Conservation (phyloP, 1,140 invertebrate species). For the Lepeophtheirus salmonis region DNA sequence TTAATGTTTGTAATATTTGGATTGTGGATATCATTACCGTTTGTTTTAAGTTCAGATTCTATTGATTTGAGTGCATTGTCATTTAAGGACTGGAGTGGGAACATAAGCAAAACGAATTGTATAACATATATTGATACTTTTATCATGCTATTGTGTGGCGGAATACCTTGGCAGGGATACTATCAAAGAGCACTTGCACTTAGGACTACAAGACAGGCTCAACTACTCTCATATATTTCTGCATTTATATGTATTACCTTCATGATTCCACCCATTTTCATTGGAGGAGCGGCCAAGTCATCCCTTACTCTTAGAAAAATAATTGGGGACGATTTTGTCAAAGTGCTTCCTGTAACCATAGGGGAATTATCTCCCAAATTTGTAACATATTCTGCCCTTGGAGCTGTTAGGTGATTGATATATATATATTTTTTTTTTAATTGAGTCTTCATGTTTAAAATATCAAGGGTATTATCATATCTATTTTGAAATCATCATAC, state of each 20-base stretch:
- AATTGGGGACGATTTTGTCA: background rate
- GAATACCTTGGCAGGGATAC: slow-evolving; percentile 96
- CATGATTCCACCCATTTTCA: slow-evolving; percentile 86
- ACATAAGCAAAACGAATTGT: slow-evolving; percentile 45
- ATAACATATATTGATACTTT: slow-evolving; percentile 76
- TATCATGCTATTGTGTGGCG: slow-evolving; percentile 78
- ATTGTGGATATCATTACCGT: slow-evolving; percentile 78
- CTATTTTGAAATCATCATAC: background rate
- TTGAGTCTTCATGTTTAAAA: background rate
- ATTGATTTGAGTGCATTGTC: slow-evolving; percentile 54
- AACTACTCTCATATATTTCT: slow-evolving; percentile 86
- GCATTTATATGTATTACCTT: slow-evolving; percentile 83
- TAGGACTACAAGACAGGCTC: slow-evolving; percentile 74
- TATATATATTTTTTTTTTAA: background rate
- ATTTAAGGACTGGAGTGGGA: slow-evolving; percentile 76
- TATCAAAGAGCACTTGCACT: slow-evolving; percentile 92
- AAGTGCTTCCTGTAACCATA: background rate
- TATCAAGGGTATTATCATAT: background rate
- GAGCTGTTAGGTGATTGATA: background rate
- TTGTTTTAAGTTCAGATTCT: slow-evolving; percentile 66
- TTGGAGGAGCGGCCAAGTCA: slow-evolving; percentile 84
- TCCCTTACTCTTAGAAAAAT: slow-evolving; percentile 31
- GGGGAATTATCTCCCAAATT: background rate
- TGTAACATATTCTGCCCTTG: background rate
- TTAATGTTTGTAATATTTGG: slow-evolving; percentile 96